Conservation (phyloP, 2,113 vertebrate genomes). For the Pampusana beccarii region DNA sequence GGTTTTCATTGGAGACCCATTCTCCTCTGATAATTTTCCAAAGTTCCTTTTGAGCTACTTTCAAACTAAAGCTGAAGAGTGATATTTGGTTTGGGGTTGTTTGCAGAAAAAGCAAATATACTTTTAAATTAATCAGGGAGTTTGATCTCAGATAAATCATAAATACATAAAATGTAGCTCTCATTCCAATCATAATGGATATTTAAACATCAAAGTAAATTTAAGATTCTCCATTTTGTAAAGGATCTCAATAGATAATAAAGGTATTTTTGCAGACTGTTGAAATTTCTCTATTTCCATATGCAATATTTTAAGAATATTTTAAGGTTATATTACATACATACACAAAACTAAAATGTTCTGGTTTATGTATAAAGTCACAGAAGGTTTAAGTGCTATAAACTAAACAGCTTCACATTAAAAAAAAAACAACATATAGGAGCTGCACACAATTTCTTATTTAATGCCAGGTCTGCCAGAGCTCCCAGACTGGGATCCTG, state of each 20-base stretch:
- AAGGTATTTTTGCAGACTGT: not conserved
- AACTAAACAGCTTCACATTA: not conserved
- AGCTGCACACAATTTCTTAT: not conserved
- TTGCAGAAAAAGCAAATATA: not conserved
- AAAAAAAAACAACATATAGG: not conserved
- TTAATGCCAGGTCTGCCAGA: not conserved
- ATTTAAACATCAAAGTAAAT: slow-evolving; percentile 4
- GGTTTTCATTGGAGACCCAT: not conserved
- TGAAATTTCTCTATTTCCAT: not conserved
- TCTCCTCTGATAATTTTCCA: not conserved
- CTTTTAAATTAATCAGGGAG: not conserved
- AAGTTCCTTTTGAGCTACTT: not conserved
- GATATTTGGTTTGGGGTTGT: not conserved
- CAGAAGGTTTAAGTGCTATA: not conserved
- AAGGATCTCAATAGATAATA: not conserved
- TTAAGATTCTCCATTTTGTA: not conserved
- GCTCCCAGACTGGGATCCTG: not conserved
- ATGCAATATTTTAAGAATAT: not conserved
- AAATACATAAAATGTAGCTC: not conserved
- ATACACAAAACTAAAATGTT: not conserved
- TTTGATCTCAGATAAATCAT: not conserved
- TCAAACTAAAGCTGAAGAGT: not conserved
- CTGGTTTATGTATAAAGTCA: not conserved
- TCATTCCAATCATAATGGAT: not conserved
- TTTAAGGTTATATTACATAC: not conserved